Percentiles rank a stretch among this genome's conserved stretches.
These are phyloP conservation scores for Platycnemis pennipes DNA, from an alignment of 2,888 invertebrate species.

Conservation along the genomic window DNA sequence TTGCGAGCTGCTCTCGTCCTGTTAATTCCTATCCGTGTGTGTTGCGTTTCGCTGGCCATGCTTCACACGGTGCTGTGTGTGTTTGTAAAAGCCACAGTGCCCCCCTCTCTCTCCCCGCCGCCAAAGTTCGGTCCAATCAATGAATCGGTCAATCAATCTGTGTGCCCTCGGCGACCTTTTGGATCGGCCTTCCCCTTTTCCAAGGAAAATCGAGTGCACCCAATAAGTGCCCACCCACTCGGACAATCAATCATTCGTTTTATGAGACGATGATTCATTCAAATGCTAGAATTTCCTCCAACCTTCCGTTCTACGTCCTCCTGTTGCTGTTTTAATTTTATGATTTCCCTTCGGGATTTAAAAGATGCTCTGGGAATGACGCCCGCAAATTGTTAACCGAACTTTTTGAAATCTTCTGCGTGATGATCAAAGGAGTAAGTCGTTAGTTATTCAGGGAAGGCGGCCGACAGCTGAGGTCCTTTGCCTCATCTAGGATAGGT, in stretches of 20 bases:
- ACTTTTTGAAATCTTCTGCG: not conserved
- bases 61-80: not conserved
- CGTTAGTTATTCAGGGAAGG: too few relatives aligned
- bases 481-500: too few relatives aligned
- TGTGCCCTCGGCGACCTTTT: not conserved
- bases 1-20: not conserved
- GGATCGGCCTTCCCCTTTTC: not conserved
- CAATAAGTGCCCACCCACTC: not conserved
- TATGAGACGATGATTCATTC: not conserved
- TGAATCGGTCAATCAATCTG: not conserved
- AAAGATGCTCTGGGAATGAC: not conserved
- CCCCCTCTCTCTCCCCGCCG: not conserved
- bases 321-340: not conserved
- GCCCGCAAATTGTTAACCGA: not conserved
- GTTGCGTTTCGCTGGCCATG: not conserved
- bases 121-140: not conserved
- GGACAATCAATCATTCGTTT: not conserved
- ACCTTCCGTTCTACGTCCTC: not conserved
- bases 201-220: not conserved
- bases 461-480: too few relatives aligned
- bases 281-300: not conserved
- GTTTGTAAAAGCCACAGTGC: slow-evolving; percentile 6
- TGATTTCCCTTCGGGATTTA: not conserved
- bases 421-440: not conserved
- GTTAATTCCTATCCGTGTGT: not conserved